Percentiles rank a stretch among this genome's conserved stretches.
These are phyloP conservation scores for Priapulus caudatus DNA, from an alignment of 2,888 invertebrate genomes.

Conservation along the genomic window DNA sequence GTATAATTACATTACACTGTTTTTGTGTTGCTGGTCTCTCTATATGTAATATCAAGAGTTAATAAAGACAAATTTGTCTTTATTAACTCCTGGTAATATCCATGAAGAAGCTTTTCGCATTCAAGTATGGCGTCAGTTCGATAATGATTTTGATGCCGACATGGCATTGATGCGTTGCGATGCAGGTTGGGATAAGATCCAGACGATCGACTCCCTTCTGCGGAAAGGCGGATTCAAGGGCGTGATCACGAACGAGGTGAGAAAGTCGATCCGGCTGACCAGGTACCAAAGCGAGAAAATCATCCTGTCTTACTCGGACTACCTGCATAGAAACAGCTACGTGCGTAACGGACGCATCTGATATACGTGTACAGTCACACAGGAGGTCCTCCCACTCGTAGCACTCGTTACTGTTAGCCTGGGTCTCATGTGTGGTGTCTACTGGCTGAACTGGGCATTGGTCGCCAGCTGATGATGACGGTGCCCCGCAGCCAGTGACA, in stretches of 20 bases:
- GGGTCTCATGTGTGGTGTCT: not conserved
- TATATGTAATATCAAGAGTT: no score
- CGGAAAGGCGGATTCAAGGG: conserved; percentile 95
- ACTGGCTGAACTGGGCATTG: not conserved
- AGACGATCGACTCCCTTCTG: conserved; percentile 92
- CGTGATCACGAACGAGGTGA: conserved; percentile 68
- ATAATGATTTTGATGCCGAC: no score
- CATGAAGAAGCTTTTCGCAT: no score
- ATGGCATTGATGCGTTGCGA: no score
- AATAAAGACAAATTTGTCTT: no score
- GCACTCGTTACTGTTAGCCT: not conserved
- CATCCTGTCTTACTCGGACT: conserved; percentile 69
- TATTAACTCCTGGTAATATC: no score
- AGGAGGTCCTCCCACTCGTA: not conserved
- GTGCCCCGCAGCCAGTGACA: no score
- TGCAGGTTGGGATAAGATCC: conserved; percentile 93
- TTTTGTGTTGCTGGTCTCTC: no score
- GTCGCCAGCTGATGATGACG: not conserved
- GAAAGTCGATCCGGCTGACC: conserved; percentile 80
- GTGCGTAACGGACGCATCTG: not conserved
- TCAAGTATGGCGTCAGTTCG: no score
- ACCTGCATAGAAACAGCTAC: conserved; percentile 40
- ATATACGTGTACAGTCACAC: not conserved
- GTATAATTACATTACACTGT: no score
- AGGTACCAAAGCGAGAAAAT: conserved; percentile 94